phyloP scores from a whole-genome alignment of 2,113 vertebrate genomes.

The Heliornis fulica region DNA sequence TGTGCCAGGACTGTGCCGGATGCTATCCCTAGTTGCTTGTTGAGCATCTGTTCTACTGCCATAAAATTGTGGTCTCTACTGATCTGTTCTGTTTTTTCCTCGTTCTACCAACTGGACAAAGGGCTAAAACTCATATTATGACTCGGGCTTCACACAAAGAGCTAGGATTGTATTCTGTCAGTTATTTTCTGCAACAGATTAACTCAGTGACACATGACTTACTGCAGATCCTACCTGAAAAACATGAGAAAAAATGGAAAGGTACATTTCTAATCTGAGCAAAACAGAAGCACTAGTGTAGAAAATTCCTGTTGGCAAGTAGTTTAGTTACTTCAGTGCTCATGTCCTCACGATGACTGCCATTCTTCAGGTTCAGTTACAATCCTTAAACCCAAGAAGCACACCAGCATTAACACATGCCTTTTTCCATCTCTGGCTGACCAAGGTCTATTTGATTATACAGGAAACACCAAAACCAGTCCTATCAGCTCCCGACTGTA shows the following conservation, averaged over 20 bases:
- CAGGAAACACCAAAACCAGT: not conserved
- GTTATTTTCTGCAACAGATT: not conserved
- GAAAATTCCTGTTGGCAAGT: not conserved
- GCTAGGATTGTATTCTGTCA: not conserved
- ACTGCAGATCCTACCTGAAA: not conserved
- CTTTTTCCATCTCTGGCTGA: not conserved
- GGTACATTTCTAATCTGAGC: not conserved
- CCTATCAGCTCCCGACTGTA: not conserved
- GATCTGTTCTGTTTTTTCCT: not conserved
- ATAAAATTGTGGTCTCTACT: not conserved
- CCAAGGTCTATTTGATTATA: not conserved
- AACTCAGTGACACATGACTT: not conserved
- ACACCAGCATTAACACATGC: rapidly evolving
- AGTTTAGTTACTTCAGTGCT: not conserved
- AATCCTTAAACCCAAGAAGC: not conserved
- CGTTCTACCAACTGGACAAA: not conserved
- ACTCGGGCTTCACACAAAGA: not conserved
- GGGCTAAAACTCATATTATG: not conserved
- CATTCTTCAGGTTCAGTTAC: not conserved
- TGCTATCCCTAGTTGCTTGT: not conserved
- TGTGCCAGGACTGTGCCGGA: not conserved
- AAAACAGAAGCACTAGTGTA: not conserved
- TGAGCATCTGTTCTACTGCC: not conserved
- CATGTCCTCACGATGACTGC: not conserved
- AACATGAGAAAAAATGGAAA: not conserved